Base-by-base conservation (phyloP, 2,797 vertebrate genomes). In the Megalops cyprinoides region DNA sequence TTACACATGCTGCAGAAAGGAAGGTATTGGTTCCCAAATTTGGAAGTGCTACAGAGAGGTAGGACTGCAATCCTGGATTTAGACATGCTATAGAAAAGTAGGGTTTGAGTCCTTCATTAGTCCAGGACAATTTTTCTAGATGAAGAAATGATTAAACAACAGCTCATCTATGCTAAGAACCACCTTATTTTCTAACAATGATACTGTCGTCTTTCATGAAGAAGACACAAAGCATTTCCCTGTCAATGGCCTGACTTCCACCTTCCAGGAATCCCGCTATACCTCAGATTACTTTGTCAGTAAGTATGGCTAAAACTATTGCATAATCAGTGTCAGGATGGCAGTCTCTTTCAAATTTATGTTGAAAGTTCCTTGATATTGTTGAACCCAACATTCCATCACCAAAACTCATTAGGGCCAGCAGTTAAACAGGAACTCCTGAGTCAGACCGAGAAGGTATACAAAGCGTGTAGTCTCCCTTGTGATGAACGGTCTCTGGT, bases 221-320 rank as follows among this genome's bases (percentile, higher is more conserved):
- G 97, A 98, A 90, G 98, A 99, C 85, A 93, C 94, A 87, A 99
- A 99, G 90, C 96, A 97, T 0, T 99, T 95, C 90, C 95, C 96
- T 86, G 94, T 95, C 80, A 99, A 96, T n/a, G 97, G 97, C 89
- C 91, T 95, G 90, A 96, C 89, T 87, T 93, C 97, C 81, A 91
- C 93, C 34, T 99, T 97, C 89, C 97, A 97, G 83, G 98, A 99
- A 92, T 97, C 97, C 87, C 96, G 97, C 86, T 99, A 97, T 93
- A 95, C 96, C 92, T 97, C 98, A 90, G 97, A 99, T 93, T 99
- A 99, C 94, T 98, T 98, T 94, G 96, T 98, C 93, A 98, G 98
- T 99, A 97, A 99, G 98, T 98, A 90, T 85, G 73, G 79, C 86
- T 71, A 49, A 0, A 0, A 1, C 0, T 20, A 46, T 14, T 1